Evolutionary conservation across 2,113 vertebrate genomes (phyloP).

Genomic region (Dipodomys spectabilis): DNA sequence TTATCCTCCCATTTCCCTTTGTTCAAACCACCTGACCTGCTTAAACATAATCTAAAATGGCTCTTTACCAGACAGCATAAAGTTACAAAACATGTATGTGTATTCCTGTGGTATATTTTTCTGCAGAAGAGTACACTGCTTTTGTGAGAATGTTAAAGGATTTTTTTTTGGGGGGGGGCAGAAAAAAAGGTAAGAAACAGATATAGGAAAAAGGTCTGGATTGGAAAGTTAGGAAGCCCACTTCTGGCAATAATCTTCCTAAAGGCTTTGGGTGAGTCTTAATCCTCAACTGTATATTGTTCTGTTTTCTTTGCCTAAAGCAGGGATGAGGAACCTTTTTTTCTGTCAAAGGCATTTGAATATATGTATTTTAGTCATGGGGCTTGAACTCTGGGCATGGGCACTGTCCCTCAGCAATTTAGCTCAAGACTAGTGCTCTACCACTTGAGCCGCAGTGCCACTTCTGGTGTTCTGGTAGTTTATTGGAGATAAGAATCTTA

Average conservation of each 20-base stretch:
- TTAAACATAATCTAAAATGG: neutral
- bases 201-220: neutral
- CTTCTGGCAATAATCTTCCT: neutral
- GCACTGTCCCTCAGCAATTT: too few relatives aligned
- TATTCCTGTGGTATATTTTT: neutral
- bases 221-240: neutral
- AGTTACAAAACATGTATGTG: neutral
- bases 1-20: neutral
- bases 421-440: too few relatives aligned
- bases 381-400: too few relatives aligned
- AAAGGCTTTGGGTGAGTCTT: neutral
- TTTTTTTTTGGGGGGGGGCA: neutral
- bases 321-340: neutral
- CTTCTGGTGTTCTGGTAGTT: too few relatives aligned
- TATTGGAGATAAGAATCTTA: too few relatives aligned
- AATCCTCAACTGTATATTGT: neutral
- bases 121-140: neutral
- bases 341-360: too few relatives aligned
- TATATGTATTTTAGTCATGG: too few relatives aligned
- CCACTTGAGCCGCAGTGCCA: too few relatives aligned
- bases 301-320: conserved; percentile 10
- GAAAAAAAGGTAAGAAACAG: neutral
- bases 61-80: neutral
- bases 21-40: neutral
- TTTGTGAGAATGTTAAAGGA: neutral